Evolutionary conservation across 2,888 invertebrate species (phyloP).

Genomic region (Cryptophagus acutangulus): DNA sequence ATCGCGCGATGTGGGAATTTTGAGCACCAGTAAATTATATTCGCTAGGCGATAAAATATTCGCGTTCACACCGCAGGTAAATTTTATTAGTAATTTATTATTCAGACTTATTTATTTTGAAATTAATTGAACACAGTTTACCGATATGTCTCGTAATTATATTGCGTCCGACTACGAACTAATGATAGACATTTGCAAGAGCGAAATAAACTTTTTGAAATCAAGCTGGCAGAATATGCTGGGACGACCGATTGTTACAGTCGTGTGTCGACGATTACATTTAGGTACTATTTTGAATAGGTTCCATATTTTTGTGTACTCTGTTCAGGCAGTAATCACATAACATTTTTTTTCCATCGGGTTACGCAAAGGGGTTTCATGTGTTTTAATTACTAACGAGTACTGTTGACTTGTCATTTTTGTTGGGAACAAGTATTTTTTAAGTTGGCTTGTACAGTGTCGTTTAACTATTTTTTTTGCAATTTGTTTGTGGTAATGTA

Average conservation of each 20-base stretch:
- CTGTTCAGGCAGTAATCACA: background rate
- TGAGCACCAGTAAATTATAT: slow-evolving; percentile 97
- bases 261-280: slow-evolving; percentile 82
- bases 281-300: slow-evolving; percentile 61
- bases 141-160: slow-evolving; percentile 97
- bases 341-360: slow-evolving; percentile 3
- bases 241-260: slow-evolving; percentile 91
- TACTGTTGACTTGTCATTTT: no score
- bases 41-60: slow-evolving; percentile 92
- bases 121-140: slow-evolving; percentile 65
- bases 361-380: no score
- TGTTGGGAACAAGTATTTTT: no score
- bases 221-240: slow-evolving; percentile 97
- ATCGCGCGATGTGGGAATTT: slow-evolving; percentile 91
- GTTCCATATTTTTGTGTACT: background rate
- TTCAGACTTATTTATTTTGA: slow-evolving; percentile 15
- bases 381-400: background rate
- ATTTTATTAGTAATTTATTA: slow-evolving; percentile 23
- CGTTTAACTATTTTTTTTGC: slow-evolving; percentile 20
- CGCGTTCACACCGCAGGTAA: slow-evolving; percentile 98
- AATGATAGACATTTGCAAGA: slow-evolving; percentile 96
- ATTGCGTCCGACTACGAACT: slow-evolving; percentile 96
- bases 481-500: slow-evolving; percentile 25
- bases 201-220: slow-evolving; percentile 96
- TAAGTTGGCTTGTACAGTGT: no score